Percentiles rank a stretch among this genome's conserved stretches.
phyloP scores from a whole-genome alignment of 2,113 vertebrate species.

The Notothenia coriiceps region DNA sequence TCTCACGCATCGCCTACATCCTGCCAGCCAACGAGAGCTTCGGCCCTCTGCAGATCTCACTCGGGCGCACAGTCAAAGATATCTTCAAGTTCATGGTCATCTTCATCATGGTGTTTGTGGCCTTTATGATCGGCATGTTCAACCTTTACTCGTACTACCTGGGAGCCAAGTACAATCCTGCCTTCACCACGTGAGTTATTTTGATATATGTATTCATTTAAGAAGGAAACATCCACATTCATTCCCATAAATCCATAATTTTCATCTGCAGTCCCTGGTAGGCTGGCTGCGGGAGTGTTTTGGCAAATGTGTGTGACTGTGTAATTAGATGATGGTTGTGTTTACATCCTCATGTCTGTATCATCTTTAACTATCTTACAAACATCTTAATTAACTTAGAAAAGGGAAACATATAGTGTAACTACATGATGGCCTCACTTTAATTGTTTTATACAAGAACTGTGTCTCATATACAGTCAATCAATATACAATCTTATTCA shows the following conservation, averaged over 20 bases:
- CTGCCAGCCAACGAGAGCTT: slow-evolving; percentile 99
- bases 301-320: too few species aligned
- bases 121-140: slow-evolving; percentile 99
- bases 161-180: slow-evolving; percentile 98
- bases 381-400: not conserved
- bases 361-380: not conserved
- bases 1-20: slow-evolving; percentile 98
- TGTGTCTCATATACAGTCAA: not conserved
- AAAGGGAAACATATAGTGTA: not conserved
- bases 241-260: too few species aligned
- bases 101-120: slow-evolving; percentile 99
- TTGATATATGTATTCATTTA: too few species aligned
- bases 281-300: too few species aligned
- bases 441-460: not conserved
- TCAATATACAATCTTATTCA: not conserved
- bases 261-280: too few species aligned
- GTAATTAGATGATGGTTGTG: not conserved
- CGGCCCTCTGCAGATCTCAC: slow-evolving; percentile 96
- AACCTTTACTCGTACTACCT: slow-evolving; percentile 99
- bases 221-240: too few species aligned
- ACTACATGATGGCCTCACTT: not conserved
- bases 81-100: slow-evolving; percentile 99
- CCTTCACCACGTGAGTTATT: slow-evolving; percentile 96
- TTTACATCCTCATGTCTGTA: not conserved
- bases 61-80: slow-evolving; percentile 97